Evolutionary conservation across 1,140 invertebrate species (phyloP).

Genomic region (Drosophila oshimai): DNA sequence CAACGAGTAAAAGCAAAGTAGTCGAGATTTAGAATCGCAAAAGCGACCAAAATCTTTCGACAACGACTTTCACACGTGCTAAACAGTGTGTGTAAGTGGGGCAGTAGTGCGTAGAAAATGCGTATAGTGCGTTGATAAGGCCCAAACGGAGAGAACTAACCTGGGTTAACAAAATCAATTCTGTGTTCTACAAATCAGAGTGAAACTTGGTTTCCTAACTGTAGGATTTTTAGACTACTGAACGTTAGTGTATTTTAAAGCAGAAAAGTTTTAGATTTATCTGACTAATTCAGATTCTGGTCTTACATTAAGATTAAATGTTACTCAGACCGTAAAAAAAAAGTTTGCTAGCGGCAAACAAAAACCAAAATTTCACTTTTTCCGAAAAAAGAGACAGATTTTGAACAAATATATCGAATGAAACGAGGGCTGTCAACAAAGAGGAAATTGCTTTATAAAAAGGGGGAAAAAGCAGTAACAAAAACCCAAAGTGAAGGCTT

Average conservation of each 20-base stretch:
- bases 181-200: no score
- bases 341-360: constrained; percentile 14
- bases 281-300: not conserved
- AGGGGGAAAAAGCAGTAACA: not conserved
- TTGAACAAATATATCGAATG: constrained; percentile 53
- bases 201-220: no score
- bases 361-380: constrained; percentile 7
- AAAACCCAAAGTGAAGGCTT: constrained; percentile 48
- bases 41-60: not conserved
- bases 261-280: no score
- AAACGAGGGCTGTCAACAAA: constrained; percentile 50
- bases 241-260: no score
- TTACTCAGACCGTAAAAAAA: not conserved
- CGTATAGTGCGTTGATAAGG: constrained; percentile 53
- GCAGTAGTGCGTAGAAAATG: constrained; percentile 61
- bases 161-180: constrained; percentile 33
- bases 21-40: not conserved
- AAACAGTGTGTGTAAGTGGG: constrained; percentile 27
- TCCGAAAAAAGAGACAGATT: constrained; percentile 45
- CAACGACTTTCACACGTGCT: constrained; percentile 20
- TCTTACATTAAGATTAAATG: not conserved
- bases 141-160: constrained; percentile 46
- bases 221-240: no score
- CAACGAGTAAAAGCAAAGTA: not conserved
- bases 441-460: constrained; percentile 32